Evolutionary conservation across 2,797 vertebrate species (phyloP), one percentile per base, ranked within the genome.

Genomic region (Bradypodion ventrale): DNA sequence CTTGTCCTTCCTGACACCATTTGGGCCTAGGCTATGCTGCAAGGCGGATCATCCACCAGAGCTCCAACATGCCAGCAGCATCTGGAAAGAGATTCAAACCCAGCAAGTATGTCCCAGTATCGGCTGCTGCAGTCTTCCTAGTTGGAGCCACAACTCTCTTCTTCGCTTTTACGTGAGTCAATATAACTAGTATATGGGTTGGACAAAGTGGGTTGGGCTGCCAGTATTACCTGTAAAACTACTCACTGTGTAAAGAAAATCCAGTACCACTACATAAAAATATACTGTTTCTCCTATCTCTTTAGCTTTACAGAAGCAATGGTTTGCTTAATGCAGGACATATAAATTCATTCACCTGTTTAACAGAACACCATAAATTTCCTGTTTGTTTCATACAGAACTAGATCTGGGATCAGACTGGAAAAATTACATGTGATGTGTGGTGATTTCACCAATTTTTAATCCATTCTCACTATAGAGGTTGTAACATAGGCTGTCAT

Each of bases 111-210:
- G 96, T 99, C 84, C 98, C 98, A 0, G 98, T 99, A 92, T 97
- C 98, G 0, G 98, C 98, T 37, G 98, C 98, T 29, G 97, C 98
- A n/a, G 94, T 98, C 96, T 99, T 99, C 96, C 95, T 99, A 81
- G 98, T 99, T 85, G 98, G 98, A 90, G 97, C 98, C 86, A 99
- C 98, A 73, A 98, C 98, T 1, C 98, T 99, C 88, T 99, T 99
- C 97, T 99, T 99, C 93, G 97, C 97, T 93, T 99, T 99, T 95
- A 99, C 98, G 98, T 99, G 96, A 99, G 98, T 99, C 75, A 84
- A 76, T 1, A 79, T 40, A 32, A 44, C 0, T 81, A 62, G 3
- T 5, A 27, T 21, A 62, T 1, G 0, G 1, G 77, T 78, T n/a
- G 12, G n/a, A 21, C 59, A 65, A 46, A 19, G 7, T 60, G 37